These are phyloP conservation scores for Stenotaenia linearis DNA, from an alignment of 2,888 invertebrate genomes.

Conservation along the genomic window DNA sequence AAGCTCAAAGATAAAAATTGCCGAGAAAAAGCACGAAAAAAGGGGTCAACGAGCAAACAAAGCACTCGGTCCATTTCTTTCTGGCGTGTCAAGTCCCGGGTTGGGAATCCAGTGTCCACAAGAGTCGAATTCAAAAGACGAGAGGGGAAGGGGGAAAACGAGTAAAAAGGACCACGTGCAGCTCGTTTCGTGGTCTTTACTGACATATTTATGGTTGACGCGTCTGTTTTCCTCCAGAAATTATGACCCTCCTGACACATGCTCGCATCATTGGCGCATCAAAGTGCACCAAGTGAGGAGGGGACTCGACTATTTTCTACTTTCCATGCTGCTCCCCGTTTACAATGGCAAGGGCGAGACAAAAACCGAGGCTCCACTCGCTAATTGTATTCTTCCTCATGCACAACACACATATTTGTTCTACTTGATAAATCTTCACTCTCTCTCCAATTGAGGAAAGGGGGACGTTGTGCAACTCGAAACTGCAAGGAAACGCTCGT, in stretches of 20 bases:
- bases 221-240: slow-evolving; percentile 17
- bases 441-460: background rate
- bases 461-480: background rate
- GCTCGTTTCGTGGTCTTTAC: slow-evolving; percentile 2
- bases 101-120: background rate
- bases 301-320: background rate
- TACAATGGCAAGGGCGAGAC: background rate
- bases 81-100: background rate
- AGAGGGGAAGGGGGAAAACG: background rate
- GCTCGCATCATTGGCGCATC: slow-evolving; percentile 3
- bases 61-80: background rate
- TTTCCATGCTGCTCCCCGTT: background rate
- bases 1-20: background rate
- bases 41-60: background rate
- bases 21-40: background rate
- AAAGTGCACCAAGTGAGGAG: slow-evolving; percentile 9
- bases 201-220: background rate
- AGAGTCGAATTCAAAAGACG: background rate
- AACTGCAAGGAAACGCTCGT: background rate
- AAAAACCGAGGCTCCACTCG: background rate
- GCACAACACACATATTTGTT: background rate
- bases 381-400: slow-evolving; percentile 3
- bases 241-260: slow-evolving; percentile 27
- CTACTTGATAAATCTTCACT: slow-evolving; percentile 5
- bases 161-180: background rate